phyloP scores from a whole-genome alignment of 30 jellyfish, hydroid and myxozoan species.

The Aurelia aurita complex sp. Pacific region DNA sequence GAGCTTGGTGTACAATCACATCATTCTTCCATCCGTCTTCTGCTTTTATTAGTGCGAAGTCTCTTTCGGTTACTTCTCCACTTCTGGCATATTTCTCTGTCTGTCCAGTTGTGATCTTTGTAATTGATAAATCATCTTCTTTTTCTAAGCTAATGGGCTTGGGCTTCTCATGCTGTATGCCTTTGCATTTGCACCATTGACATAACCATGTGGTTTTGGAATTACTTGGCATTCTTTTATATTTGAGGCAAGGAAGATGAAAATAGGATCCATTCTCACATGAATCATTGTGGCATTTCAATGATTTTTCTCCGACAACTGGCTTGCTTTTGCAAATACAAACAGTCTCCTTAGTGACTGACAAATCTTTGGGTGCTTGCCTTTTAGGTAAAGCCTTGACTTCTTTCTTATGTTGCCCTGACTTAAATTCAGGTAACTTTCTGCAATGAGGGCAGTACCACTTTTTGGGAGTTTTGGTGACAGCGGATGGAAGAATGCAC shows the following conservation, averaged over 20 bases:
- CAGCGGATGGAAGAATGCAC: slow-evolving; percentile 51
- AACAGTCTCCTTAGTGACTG: slow-evolving; percentile 9
- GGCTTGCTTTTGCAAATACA: slow-evolving; percentile 62
- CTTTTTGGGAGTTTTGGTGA: slow-evolving; percentile 44
- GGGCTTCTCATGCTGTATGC: not conserved
- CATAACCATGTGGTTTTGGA: slow-evolving; percentile 38
- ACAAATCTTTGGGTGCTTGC: slow-evolving; percentile 8
- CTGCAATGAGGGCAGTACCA: slow-evolving; percentile 47
- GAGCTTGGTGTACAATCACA: slow-evolving; percentile 1
- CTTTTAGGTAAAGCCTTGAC: slow-evolving; percentile 32
- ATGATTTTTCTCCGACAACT: slow-evolving; percentile 15
- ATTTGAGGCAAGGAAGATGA: slow-evolving; percentile 34
- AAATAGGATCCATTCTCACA: slow-evolving; percentile 39
- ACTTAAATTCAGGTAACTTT: slow-evolving; percentile 41
- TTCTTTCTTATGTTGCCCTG: slow-evolving; percentile 28
- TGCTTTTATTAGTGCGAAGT: slow-evolving; percentile 24
- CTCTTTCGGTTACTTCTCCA: slow-evolving; percentile 1
- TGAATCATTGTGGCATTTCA: slow-evolving; percentile 35
- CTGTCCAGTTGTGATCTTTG: too few relatives aligned
- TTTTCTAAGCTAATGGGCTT: not conserved
- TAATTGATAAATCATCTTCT: not conserved
- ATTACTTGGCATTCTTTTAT: slow-evolving; percentile 41
- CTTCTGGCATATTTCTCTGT: too few relatives aligned
- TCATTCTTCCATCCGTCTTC: slow-evolving; percentile 37
- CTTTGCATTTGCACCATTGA: slow-evolving; percentile 42